Conservation (phyloP, 1,140 invertebrate genomes). For the Eumeta japonica region DNA sequence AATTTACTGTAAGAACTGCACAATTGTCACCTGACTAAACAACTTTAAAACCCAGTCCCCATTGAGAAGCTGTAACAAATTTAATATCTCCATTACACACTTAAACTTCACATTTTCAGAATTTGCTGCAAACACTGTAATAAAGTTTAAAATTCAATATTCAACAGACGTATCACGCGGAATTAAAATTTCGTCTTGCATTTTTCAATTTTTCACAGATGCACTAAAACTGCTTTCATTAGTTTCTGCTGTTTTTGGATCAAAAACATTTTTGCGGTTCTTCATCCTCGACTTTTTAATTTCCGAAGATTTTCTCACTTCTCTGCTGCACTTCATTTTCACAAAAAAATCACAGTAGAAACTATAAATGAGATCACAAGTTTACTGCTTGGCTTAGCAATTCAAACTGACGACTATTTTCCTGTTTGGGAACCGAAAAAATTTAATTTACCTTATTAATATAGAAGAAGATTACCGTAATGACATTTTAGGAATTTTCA, state of each 20-base stretch:
- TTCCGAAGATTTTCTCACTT: too few relatives aligned
- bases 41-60: not conserved
- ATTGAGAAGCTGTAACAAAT: not conserved
- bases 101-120: not conserved
- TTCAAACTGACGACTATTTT: too few relatives aligned
- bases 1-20: not conserved
- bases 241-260: not conserved
- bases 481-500: too few relatives aligned
- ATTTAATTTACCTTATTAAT: too few relatives aligned
- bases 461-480: too few relatives aligned
- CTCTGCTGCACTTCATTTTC: too few relatives aligned
- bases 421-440: too few relatives aligned
- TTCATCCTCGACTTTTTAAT: too few relatives aligned
- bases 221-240: slow-evolving; percentile 1
- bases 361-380: too few relatives aligned
- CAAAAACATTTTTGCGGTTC: too few relatives aligned
- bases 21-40: not conserved
- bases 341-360: too few relatives aligned
- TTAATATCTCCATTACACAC: not conserved
- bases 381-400: too few relatives aligned
- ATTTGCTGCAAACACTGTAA: not conserved
- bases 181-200: not conserved
- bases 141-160: slow-evolving; percentile 1
- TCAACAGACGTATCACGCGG: not conserved
- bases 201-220: not conserved